Evolutionary conservation across 2,888 invertebrate genomes (phyloP), one percentile per base, ranked within the genome.

Genomic region (Tuberolachnus salignus): DNA sequence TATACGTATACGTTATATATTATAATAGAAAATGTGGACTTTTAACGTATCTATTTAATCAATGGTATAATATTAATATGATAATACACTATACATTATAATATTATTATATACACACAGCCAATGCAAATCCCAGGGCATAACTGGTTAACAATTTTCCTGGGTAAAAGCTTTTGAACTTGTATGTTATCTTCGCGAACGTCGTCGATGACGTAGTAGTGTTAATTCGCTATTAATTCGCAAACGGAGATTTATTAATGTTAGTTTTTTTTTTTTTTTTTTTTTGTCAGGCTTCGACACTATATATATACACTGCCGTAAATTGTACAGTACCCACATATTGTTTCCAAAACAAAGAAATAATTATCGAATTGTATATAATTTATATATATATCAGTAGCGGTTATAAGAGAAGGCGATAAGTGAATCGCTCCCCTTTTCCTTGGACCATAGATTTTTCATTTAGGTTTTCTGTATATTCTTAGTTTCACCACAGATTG

Each of bases 81-180:
- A 53, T 10, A 19, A 57, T 23, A 57, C 14, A 14, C 14, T 59
- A 59, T 9, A 16, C 23, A 19, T n/a, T 14, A 63, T 64, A 64
- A 61, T 13, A 63, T 8, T 16, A 49, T 59, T 59, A 4, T 10
- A 42, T 23, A 23, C 11, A 66, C 23, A 74, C 51, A 74, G 63
- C 19, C 74, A 66, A 75, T 42, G 57, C 57, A 26, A 67, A 53
- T 66, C 75, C 75, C 75, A 75, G 75, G 75, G 55, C 75, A 75
- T 75, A 23, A 67, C 63, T 51, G 53, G 64, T 26, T 46, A 57
- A 57, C 55, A 67, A 61, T 75, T 75, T 75, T 75, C 75, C 75
- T 75, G 75, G 75, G 75, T 75, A 75, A 75, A 66, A 75, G 75
- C 75, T 75, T 75, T 75, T 26, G 14, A 67, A 66, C 66, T 75